Conservation (phyloP, 2,113 vertebrate genomes). For the Hepsetus odoe region DNA sequence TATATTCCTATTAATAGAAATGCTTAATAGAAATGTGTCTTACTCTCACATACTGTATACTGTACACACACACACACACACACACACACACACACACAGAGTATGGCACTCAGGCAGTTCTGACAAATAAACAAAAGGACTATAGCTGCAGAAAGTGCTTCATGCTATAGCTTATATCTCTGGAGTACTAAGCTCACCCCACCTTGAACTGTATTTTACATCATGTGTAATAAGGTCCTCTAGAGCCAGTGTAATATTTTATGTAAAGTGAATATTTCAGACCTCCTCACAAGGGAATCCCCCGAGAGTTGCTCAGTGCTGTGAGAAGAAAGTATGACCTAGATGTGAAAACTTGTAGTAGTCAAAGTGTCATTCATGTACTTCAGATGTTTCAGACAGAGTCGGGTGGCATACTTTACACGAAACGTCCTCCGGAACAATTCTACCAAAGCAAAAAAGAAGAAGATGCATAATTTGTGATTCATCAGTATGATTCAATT, state of each 20-base stretch:
- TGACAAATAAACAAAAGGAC: not conserved
- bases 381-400: not conserved
- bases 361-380: not conserved
- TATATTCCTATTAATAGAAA: too few relatives aligned
- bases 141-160: not conserved
- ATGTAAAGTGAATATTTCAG: constrained; percentile 5
- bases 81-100: too few relatives aligned
- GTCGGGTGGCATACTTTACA: not conserved
- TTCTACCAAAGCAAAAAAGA: not conserved
- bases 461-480: constrained; percentile 3
- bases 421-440: not conserved
- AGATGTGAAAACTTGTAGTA: not conserved
- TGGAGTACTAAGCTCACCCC: constrained; percentile 2
- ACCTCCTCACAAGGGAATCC: constrained; percentile 4
- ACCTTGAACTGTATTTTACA: constrained; percentile 28
- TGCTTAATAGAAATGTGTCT: not conserved
- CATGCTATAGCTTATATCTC: not conserved
- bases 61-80: not conserved
- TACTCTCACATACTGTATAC: not conserved
- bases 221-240: constrained; percentile 6
- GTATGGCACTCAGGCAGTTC: not conserved
- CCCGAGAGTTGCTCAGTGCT: not conserved
- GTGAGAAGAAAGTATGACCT: not conserved
- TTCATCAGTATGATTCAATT: constrained; percentile 25
- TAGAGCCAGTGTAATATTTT: constrained; percentile 4